phyloP scores from a whole-genome alignment of 2,113 vertebrate species.

The Ifrita kowaldi region DNA sequence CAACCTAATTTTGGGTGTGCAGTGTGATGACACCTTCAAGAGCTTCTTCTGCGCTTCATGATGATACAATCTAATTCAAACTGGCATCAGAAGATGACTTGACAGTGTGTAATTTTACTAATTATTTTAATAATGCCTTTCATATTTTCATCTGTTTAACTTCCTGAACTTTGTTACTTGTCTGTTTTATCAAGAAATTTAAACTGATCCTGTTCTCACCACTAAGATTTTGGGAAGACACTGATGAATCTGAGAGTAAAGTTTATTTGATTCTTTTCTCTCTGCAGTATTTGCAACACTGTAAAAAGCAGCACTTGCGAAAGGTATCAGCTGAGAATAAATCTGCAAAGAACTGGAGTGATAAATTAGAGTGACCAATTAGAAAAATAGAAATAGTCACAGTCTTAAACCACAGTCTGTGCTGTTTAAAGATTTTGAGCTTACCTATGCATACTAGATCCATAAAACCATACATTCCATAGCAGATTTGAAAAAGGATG shows the following conservation, averaged over 20 bases:
- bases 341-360: slow-evolving; percentile 42
- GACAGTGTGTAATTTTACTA: neutral
- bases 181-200: neutral
- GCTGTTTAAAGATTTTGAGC: slow-evolving; percentile 59
- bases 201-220: neutral
- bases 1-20: neutral
- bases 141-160: neutral
- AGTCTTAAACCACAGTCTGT: slow-evolving; percentile 42
- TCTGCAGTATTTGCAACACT: neutral
- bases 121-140: neutral
- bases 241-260: neutral
- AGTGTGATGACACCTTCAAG: neutral
- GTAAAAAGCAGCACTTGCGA: neutral
- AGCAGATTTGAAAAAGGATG: slow-evolving; percentile 95
- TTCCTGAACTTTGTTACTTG: neutral
- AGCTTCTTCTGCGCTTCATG: neutral
- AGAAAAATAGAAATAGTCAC: slow-evolving; percentile 34
- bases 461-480: slow-evolving; percentile 98
- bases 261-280: neutral
- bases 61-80: neutral
- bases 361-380: slow-evolving; percentile 17
- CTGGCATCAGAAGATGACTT: neutral
- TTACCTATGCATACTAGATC: slow-evolving; percentile 95
- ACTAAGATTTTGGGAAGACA: neutral
- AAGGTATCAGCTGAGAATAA: neutral